Conservation (phyloP, 1,140 invertebrate species). For the Sesamia nonagrioides region DNA sequence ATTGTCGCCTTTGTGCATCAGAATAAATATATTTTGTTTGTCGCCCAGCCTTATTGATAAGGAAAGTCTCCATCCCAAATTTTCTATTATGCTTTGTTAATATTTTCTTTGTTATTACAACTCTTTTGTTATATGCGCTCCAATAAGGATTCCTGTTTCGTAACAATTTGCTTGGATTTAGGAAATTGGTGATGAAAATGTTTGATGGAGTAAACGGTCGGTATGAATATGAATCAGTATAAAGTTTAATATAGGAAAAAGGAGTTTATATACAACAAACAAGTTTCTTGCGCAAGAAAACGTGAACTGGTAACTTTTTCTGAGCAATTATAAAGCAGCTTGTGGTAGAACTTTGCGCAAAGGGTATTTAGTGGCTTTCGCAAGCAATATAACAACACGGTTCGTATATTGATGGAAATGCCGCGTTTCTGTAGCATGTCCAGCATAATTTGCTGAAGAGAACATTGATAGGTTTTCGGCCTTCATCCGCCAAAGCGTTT, state of each 20-base stretch:
- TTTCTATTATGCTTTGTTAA: constrained; percentile 20
- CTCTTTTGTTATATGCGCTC: background rate
- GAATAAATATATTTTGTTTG: constrained; percentile 35
- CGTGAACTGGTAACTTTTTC: background rate
- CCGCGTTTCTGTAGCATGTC: no score
- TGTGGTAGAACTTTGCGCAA: no score
- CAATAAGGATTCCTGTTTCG: background rate
- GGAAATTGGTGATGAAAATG: background rate
- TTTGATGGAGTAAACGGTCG: background rate
- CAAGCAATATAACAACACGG: no score
- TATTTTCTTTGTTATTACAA: constrained; percentile 7
- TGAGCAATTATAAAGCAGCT: no score
- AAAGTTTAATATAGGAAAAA: background rate
- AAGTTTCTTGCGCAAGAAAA: background rate
- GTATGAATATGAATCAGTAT: background rate
- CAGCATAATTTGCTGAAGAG: no score
- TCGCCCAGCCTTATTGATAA: constrained; percentile 18
- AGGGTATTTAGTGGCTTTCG: no score
- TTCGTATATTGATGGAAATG: no score
- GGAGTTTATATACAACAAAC: background rate
- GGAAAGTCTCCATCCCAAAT: constrained; percentile 9
- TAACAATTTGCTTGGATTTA: background rate
- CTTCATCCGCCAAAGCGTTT: no score
- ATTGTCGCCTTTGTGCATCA: constrained; percentile 31
- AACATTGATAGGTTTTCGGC: no score